Percentiles rank a stretch among this genome's conserved stretches.
These are phyloP conservation scores for Mola mola DNA, from an alignment of 2,113 vertebrate genomes.

Conservation along the genomic window DNA sequence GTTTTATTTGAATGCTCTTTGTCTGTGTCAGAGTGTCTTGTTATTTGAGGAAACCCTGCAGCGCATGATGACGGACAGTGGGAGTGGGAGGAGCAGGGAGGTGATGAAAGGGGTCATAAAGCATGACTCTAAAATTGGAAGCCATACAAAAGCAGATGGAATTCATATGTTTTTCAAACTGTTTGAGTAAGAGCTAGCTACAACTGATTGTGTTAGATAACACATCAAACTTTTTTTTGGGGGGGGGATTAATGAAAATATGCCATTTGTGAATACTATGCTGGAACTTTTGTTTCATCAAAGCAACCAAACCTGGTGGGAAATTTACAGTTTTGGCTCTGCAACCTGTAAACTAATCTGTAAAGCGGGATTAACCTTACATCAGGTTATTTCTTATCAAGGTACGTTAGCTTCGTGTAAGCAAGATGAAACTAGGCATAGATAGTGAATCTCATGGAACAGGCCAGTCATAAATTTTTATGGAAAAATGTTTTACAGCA, in stretches of 20 bases:
- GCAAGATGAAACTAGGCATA: constrained; percentile 1
- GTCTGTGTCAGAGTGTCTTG: neutral
- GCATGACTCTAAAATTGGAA: neutral
- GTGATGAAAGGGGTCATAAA: constrained; percentile 21
- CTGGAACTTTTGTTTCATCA: constrained; percentile 10
- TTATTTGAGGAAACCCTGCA: constrained; percentile 25
- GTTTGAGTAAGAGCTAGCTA: constrained; percentile 1
- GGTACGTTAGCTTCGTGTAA: constrained; percentile 10
- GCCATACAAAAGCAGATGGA: neutral
- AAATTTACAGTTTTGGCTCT: constrained; percentile 7
- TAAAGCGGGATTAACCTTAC: neutral
- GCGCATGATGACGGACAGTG: constrained; percentile 4
- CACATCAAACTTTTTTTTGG: constrained; percentile 8
- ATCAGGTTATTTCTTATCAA: constrained; percentile 15
- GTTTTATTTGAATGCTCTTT: neutral
- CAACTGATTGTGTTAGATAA: constrained; percentile 7
- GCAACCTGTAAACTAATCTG: constrained; percentile 11
- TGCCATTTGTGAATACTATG: neutral
- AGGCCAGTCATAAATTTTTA: constrained; percentile 11
- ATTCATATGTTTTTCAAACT: constrained; percentile 8
- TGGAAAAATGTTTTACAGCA: constrained; percentile 7
- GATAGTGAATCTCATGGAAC: constrained; percentile 4
- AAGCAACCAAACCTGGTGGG: constrained; percentile 12
- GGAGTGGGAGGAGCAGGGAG: constrained; percentile 20
- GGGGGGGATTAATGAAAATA: constrained; percentile 10